Evolutionary conservation across 2,888 invertebrate species (phyloP).

Genomic region (Plagodis dolabraria): DNA sequence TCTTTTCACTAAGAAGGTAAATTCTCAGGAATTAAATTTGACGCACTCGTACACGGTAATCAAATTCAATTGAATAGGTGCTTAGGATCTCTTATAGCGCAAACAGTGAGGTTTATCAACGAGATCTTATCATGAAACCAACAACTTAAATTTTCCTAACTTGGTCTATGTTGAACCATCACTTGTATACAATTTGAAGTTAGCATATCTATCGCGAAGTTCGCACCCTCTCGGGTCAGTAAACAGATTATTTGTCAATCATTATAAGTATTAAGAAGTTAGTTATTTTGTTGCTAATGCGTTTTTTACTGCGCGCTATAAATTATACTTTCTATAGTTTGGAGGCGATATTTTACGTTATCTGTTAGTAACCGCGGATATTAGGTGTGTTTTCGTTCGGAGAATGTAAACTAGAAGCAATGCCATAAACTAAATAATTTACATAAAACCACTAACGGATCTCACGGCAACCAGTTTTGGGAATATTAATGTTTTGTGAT

Average conservation of each 20-base stretch:
- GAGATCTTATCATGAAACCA: conserved; percentile 20
- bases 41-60: conserved; percentile 23
- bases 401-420: conserved; percentile 78
- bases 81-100: conserved; percentile 17
- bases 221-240: conserved; percentile 6
- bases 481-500: conserved; percentile 79
- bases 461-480: conserved; percentile 77
- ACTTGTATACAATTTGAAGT: conserved; percentile 5
- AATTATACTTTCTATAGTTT: conserved; percentile 73
- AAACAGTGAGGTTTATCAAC: conserved; percentile 17
- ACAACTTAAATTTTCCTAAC: conserved; percentile 11
- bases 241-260: conserved; percentile 36
- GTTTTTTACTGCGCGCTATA: conserved; percentile 60
- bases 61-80: conserved; percentile 37
- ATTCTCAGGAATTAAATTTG: conserved; percentile 32
- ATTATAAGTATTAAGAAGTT: conserved; percentile 37
- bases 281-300: conserved; percentile 51
- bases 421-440: conserved; percentile 77
- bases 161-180: conserved; percentile 3
- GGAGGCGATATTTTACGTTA: conserved; percentile 59
- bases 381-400: conserved; percentile 54
- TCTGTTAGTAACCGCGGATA: conserved; percentile 45
- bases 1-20: conserved; percentile 22
- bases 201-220: neutral
- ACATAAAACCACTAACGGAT: conserved; percentile 84